phyloP scores from a whole-genome alignment of 2,888 invertebrate genomes.

The Sabellastarte sp. region DNA sequence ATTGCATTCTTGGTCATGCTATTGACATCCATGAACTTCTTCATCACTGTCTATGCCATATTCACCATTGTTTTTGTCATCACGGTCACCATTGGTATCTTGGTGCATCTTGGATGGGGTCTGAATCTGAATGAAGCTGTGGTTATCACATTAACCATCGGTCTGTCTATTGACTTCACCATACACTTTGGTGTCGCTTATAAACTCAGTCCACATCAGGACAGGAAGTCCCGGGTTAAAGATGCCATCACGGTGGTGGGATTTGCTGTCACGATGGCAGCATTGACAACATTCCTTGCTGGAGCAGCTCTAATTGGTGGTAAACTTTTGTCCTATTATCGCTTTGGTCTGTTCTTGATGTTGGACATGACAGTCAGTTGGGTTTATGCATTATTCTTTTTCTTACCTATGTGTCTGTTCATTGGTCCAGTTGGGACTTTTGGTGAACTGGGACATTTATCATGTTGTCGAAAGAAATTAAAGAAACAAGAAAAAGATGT shows the following conservation, averaged over 20 bases:
- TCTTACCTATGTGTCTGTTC: conserved; percentile 67
- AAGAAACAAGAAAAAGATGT: too few relatives aligned
- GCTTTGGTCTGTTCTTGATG: conserved; percentile 86
- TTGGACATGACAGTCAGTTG: conserved; percentile 86
- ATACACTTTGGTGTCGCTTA: conserved; percentile 87
- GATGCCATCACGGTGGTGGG: conserved; percentile 65
- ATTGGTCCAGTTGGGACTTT: conserved; percentile 66
- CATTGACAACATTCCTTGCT: conserved; percentile 82
- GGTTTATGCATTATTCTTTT: conserved; percentile 63
- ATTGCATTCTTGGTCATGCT: conserved; percentile 76
- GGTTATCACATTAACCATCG: conserved; percentile 87
- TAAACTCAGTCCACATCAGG: conserved; percentile 29
- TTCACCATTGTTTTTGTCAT: conserved; percentile 80
- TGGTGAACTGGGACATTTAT: too few relatives aligned
- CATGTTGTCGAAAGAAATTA: too few relatives aligned
- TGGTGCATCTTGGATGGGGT: conserved; percentile 73
- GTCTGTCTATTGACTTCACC: conserved; percentile 88
- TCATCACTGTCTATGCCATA: conserved; percentile 80
- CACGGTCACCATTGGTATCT: conserved; percentile 71
- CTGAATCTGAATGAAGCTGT: conserved; percentile 90
- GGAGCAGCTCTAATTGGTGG: conserved; percentile 86
- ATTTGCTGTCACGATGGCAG: conserved; percentile 83
- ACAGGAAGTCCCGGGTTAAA: conserved; percentile 36
- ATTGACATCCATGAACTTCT: conserved; percentile 77
- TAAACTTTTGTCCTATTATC: conserved; percentile 77